These are phyloP conservation scores for Hydropsyche betteni DNA, from an alignment of 2,888 invertebrate species.

Conservation along the genomic window DNA sequence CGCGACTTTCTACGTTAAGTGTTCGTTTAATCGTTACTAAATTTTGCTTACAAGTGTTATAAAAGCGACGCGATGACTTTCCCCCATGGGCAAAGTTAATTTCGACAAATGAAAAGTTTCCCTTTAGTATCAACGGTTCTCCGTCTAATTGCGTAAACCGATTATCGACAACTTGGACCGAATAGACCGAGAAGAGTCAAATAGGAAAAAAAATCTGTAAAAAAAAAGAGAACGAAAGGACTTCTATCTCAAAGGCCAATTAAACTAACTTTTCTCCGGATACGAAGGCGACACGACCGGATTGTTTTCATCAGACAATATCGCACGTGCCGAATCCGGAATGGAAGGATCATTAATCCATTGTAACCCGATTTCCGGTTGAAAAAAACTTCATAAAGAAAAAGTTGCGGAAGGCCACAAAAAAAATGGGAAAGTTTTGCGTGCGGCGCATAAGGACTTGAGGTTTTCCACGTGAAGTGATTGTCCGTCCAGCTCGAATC, in stretches of 20 bases:
- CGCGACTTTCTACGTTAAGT: too few relatives aligned
- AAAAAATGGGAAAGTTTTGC: background rate
- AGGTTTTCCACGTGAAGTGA: background rate
- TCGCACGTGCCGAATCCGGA: background rate
- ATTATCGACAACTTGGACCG: slow-evolving; percentile 18
- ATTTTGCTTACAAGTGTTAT: too few relatives aligned
- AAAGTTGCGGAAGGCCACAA: background rate
- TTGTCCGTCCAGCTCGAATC: background rate
- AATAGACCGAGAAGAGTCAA: slow-evolving; percentile 15
- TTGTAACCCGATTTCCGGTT: slow-evolving; percentile 4
- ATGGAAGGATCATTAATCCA: slow-evolving; percentile 1
- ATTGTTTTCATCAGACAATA: slow-evolving; percentile 22
- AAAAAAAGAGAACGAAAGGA: background rate
- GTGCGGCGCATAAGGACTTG: too few relatives aligned
- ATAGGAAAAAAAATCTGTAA: background rate
- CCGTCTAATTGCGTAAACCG: slow-evolving; percentile 26
- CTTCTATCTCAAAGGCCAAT: slow-evolving; percentile 5
- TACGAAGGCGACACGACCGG: slow-evolving; percentile 6
- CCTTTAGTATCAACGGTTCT: slow-evolving; percentile 12
- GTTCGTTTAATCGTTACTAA: too few relatives aligned
- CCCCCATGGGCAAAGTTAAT: too few relatives aligned
- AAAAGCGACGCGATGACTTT: too few relatives aligned
- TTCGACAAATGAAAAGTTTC: slow-evolving; percentile 18
- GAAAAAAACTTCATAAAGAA: background rate
- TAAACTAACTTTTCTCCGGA: slow-evolving; percentile 24